Conservation (phyloP, 2,888 invertebrate genomes). For the Eilema sororculum region DNA sequence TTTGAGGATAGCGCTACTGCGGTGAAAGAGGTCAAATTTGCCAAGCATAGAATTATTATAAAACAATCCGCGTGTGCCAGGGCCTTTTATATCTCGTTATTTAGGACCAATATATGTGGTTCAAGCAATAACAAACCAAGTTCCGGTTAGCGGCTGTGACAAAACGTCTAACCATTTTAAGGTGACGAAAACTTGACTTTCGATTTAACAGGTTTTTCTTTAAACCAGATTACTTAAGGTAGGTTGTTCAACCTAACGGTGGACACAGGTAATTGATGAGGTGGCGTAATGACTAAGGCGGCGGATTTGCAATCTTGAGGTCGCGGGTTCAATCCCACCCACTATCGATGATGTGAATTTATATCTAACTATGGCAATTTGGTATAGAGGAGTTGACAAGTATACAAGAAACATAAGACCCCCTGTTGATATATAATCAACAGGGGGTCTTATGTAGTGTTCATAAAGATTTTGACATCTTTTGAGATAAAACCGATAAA, state of each 20-base stretch:
- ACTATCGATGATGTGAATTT: background rate
- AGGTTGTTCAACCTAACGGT: constrained; percentile 21
- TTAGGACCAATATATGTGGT: too few relatives aligned
- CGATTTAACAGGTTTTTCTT: constrained; percentile 22
- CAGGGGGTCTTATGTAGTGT: background rate
- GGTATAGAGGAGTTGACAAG: background rate
- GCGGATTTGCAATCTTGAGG: background rate
- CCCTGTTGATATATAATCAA: too few relatives aligned
- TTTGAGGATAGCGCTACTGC: too few relatives aligned
- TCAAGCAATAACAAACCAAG: constrained; percentile 10
- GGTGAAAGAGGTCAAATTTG: too few relatives aligned
- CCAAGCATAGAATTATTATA: too few relatives aligned
- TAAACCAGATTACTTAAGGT: constrained; percentile 27
- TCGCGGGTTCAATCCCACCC: constrained; percentile 1
- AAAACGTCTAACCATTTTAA: constrained; percentile 20
- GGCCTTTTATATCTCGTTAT: too few relatives aligned
- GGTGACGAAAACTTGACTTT: constrained; percentile 19
- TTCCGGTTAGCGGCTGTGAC: constrained; percentile 39
- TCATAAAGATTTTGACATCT: too few relatives aligned
- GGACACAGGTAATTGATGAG: background rate
- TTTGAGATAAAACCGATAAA: too few relatives aligned
- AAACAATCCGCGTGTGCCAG: too few relatives aligned
- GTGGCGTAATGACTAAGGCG: background rate
- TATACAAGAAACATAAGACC: background rate
- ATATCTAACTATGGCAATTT: background rate